These are phyloP conservation scores for Clarias pachynema DNA, from an alignment of 2,797 vertebrate genomes.

Conservation along the genomic window DNA sequence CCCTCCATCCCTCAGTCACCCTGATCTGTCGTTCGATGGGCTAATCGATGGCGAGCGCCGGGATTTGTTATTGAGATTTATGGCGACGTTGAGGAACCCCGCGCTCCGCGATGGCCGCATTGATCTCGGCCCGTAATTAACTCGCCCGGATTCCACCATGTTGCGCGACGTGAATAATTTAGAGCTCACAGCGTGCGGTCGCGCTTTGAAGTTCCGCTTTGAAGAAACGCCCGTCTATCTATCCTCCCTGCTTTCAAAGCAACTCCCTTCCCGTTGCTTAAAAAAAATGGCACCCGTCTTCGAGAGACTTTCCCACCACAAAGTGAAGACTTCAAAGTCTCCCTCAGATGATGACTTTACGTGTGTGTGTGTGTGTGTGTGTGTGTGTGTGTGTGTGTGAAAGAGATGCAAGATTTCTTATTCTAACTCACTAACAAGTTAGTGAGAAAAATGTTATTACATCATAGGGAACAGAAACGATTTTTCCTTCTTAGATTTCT, in stretches of 20 bases:
- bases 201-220: conserved; percentile 67
- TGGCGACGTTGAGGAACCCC: conserved; percentile 45
- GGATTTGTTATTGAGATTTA: conserved; percentile 49
- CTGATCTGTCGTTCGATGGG: conserved; percentile 64
- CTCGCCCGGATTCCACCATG: conserved; percentile 59
- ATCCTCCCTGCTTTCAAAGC: conserved; percentile 44
- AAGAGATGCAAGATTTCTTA: background rate
- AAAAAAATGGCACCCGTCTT: conserved; percentile 55
- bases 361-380: conserved; percentile 17
- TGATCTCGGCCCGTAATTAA: conserved; percentile 60
- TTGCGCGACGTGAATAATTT: conserved; percentile 67
- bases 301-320: conserved; percentile 1
- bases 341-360: background rate
- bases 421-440: background rate
- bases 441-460: background rate
- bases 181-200: conserved; percentile 65
- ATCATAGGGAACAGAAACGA: background rate
- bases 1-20: conserved; percentile 10
- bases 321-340: conserved; percentile 1
- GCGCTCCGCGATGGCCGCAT: conserved; percentile 57
- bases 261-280: conserved; percentile 8
- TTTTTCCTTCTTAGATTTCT: background rate
- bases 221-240: conserved; percentile 52
- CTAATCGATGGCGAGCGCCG: conserved; percentile 49
- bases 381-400: conserved; percentile 9